These are phyloP conservation scores for Vicugna pacos DNA, from an alignment of 2,113 vertebrate species.

Conservation along the genomic window DNA sequence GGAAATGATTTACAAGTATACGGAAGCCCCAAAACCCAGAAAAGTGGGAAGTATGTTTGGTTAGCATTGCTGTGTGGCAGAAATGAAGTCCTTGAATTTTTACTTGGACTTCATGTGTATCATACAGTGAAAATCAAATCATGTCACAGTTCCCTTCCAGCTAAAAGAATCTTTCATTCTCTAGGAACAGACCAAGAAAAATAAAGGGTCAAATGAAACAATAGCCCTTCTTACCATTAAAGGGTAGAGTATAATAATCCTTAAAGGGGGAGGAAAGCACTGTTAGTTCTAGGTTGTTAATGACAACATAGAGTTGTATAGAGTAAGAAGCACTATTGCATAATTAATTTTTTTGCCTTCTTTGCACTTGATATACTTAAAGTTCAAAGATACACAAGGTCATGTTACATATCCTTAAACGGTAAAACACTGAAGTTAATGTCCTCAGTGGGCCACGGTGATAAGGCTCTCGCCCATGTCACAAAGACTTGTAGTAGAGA, in stretches of 20 bases:
- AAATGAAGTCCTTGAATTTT: not conserved
- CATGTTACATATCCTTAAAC: not conserved
- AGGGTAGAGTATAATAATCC: not conserved
- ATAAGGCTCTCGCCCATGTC: not conserved
- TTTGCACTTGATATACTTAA: not conserved
- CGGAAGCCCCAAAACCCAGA: conserved; percentile 9
- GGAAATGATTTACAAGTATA: conserved; percentile 17
- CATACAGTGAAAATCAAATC: conserved; percentile 6
- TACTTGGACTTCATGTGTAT: not conserved
- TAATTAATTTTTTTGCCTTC: conserved; percentile 14
- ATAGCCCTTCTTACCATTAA: not conserved
- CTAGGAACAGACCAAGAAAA: not conserved
- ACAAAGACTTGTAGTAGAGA: not conserved
- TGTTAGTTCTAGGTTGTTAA: not conserved
- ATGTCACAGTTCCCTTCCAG: not conserved
- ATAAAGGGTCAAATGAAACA: not conserved
- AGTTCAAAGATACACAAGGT: not conserved
- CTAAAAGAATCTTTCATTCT: not conserved
- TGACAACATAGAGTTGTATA: not conserved
- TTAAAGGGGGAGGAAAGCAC: not conserved
- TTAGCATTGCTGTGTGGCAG: not conserved
- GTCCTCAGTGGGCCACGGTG: not conserved
- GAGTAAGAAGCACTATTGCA: not conserved
- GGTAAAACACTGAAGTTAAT: not conserved
- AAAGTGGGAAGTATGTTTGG: conserved; percentile 12